These are phyloP conservation scores for Sebastes hubbsi DNA, from an alignment of 2,797 vertebrate species.

Conservation along the genomic window DNA sequence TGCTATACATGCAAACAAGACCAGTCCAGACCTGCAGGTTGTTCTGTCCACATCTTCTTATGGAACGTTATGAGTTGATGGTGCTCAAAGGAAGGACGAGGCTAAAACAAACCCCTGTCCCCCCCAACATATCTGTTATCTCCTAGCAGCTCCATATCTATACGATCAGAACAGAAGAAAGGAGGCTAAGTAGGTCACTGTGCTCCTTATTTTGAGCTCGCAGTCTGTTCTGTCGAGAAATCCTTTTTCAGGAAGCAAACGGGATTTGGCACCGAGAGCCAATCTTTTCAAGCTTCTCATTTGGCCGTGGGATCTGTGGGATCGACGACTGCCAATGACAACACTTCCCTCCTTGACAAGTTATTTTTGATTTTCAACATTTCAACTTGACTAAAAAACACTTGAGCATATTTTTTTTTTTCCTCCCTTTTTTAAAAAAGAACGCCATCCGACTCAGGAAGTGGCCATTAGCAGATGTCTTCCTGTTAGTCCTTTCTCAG, in stretches of 20 bases:
- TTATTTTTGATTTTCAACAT: conserved; percentile 74
- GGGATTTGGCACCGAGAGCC: conserved; percentile 67
- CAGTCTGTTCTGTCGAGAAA: conserved; percentile 67
- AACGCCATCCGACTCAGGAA: conserved; percentile 54
- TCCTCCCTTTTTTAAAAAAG: conserved; percentile 15
- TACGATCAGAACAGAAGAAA: conserved; percentile 29
- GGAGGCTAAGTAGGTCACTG: conserved; percentile 56
- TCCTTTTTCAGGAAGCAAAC: conserved; percentile 63
- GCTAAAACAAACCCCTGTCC: background rate
- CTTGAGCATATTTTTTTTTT: conserved; percentile 62
- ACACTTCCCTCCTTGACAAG: conserved; percentile 67
- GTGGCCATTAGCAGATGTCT: conserved; percentile 75
- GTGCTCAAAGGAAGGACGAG: background rate
- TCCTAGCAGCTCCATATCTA: background rate
- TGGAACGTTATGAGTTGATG: background rate
- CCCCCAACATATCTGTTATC: background rate
- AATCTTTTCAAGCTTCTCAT: conserved; percentile 60
- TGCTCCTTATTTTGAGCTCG: conserved; percentile 63
- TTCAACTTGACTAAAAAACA: conserved; percentile 63
- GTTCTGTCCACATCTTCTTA: background rate
- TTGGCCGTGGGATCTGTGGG: conserved; percentile 63
- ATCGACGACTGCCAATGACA: conserved; percentile 72
- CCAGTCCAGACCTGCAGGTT: background rate
- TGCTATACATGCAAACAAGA: background rate
- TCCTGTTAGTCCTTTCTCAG: conserved; percentile 75